Evolutionary conservation across 2,113 vertebrate species (phyloP).

Genomic region (Psammodynastes pulverulentus): DNA sequence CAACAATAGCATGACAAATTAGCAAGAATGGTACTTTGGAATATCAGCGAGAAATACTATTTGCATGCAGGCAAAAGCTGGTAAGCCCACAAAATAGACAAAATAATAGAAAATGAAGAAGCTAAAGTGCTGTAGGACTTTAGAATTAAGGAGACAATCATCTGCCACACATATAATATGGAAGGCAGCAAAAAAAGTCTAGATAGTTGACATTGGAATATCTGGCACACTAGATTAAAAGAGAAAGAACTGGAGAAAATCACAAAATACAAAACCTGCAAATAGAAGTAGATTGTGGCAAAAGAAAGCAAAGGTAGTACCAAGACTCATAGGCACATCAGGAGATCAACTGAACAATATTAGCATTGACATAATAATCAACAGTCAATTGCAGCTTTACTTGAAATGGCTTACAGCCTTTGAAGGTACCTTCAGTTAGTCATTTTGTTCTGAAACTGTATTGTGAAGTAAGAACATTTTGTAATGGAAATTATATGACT

Average conservation of each 20-base stretch:
- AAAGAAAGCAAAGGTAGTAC: not conserved
- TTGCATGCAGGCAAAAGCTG: not conserved
- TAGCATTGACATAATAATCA: not conserved
- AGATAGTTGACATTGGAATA: not conserved
- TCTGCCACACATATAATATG: not conserved
- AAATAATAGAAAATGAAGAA: not conserved
- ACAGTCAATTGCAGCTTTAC: not conserved
- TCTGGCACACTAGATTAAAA: not conserved
- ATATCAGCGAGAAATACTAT: not conserved
- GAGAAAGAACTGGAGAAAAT: not conserved
- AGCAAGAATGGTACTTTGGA: not conserved
- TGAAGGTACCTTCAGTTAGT: not conserved
- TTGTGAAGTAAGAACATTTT: not conserved
- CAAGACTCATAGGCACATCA: not conserved
- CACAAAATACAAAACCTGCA: not conserved
- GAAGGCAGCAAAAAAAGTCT: not conserved
- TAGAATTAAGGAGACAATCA: no score
- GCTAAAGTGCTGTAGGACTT: not conserved
- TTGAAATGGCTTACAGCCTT: not conserved
- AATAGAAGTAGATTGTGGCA: no score
- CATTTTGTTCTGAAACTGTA: not conserved
- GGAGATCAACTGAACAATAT: not conserved
- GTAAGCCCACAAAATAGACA: not conserved
- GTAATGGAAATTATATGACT: not conserved
- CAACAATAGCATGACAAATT: not conserved